These are phyloP conservation scores for Bombus polaris DNA, from an alignment of 1,140 invertebrate genomes.

Conservation along the genomic window DNA sequence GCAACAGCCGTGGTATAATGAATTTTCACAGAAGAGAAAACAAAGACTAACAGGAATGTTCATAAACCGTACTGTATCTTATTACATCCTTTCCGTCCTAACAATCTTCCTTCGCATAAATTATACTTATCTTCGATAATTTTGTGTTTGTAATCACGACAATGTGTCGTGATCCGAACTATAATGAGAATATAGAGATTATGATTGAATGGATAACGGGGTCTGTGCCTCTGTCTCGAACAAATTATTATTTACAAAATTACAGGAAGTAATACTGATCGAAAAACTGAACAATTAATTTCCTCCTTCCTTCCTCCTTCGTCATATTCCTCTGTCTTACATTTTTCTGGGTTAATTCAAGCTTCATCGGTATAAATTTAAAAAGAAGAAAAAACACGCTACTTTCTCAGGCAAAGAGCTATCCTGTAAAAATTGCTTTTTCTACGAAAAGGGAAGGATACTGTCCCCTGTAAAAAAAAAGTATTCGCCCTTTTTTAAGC, in stretches of 20 bases:
- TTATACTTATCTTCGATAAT: background rate
- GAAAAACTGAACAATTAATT: slow-evolving; percentile 4
- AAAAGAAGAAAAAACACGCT: background rate
- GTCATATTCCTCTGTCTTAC: background rate
- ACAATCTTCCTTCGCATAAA: background rate
- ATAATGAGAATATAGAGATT: slow-evolving; percentile 2
- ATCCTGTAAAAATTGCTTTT: background rate
- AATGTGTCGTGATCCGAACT: background rate
- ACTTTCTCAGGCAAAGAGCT: background rate
- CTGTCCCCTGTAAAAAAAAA: background rate
- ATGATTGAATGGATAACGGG: slow-evolving; percentile 16
- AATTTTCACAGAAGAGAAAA: background rate
- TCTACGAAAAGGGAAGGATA: background rate
- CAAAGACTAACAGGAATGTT: slow-evolving; percentile 26
- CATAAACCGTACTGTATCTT: background rate
- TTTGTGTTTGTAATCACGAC: background rate
- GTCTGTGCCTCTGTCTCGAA: background rate
- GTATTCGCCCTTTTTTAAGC: background rate
- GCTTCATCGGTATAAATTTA: no score
- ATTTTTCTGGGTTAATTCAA: background rate
- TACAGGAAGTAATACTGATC: slow-evolving; percentile 20
- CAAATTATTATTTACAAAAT: background rate
- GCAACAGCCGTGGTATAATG: background rate
- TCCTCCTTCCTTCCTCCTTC: background rate
- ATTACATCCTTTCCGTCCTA: background rate